A percentile compares a stretch with the other conserved stretches of the same genome.
Evolutionary conservation across 2,113 vertebrate genomes (phyloP).

Genomic region (Cyprinodon tularosa): DNA sequence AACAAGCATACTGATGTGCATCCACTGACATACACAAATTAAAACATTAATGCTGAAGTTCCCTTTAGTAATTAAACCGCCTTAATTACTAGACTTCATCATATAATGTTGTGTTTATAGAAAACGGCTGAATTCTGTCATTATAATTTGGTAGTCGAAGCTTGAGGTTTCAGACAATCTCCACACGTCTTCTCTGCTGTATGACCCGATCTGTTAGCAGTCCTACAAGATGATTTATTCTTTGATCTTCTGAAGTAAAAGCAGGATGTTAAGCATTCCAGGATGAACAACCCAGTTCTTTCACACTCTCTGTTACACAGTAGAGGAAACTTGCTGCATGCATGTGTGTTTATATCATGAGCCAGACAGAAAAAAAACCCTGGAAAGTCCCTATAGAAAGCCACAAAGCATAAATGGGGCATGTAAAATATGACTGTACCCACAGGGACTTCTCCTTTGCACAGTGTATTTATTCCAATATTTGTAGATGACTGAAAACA

Average conservation of each 20-base stretch:
- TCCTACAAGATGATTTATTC: constrained; percentile 17
- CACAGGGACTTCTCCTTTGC: constrained; percentile 52
- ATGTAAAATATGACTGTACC: constrained; percentile 73
- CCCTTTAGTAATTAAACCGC: background rate
- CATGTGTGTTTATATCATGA: constrained; percentile 16
- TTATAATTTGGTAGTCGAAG: constrained; percentile 12
- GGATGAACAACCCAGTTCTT: constrained; percentile 34
- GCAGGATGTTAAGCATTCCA: constrained; percentile 20
- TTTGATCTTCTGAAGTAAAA: constrained; percentile 40
- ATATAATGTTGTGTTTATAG: background rate
- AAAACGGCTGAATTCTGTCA: constrained; percentile 16
- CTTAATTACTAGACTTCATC: constrained; percentile 15
- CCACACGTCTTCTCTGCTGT: background rate
- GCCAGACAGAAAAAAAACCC: constrained; percentile 38
- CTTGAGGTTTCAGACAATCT: constrained; percentile 11
- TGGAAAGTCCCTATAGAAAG: constrained; percentile 63
- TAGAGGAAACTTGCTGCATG: constrained; percentile 20
- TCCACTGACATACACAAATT: constrained; percentile 15
- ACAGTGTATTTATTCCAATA: constrained; percentile 73
- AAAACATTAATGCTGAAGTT: constrained; percentile 4
- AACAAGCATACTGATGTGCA: constrained; percentile 32
- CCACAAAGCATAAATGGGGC: constrained; percentile 75
- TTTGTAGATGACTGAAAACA: constrained; percentile 75
- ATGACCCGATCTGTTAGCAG: constrained; percentile 11
- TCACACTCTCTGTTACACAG: constrained; percentile 12